Evolutionary conservation across 1,140 invertebrate genomes (phyloP).

Genomic region (Lysiphlebus fabarum): DNA sequence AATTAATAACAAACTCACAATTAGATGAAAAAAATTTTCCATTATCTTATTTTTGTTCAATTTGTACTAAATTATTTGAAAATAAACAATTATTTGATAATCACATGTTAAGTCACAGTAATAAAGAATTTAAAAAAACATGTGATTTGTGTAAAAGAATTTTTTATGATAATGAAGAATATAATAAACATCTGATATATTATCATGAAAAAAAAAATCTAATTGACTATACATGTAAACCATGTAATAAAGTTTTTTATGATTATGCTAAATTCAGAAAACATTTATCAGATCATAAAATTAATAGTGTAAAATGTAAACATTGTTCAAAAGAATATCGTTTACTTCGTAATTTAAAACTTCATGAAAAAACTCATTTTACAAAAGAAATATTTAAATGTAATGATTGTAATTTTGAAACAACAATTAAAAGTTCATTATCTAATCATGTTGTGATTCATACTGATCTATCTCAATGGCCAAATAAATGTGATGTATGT

Average conservation of each 20-base stretch:
- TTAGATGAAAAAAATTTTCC: conserved; percentile 34
- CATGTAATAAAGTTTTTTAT: conserved; percentile 47
- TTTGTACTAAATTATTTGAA: conserved; percentile 39
- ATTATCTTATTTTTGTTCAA: conserved; percentile 40
- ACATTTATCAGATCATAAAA: conserved; percentile 43
- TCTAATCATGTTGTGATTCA: conserved; percentile 49
- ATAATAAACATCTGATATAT: conserved; percentile 46
- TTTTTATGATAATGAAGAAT: conserved; percentile 37
- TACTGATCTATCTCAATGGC: conserved; percentile 50
- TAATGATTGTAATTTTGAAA: conserved; percentile 53
- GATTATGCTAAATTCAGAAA: conserved; percentile 51
- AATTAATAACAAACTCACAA: conserved; percentile 16
- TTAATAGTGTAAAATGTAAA: conserved; percentile 44
- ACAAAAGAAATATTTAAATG: conserved; percentile 47
- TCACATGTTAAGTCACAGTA: conserved; percentile 33
- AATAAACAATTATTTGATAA: conserved; percentile 36
- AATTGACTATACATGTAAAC: conserved; percentile 43
- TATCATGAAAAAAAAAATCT: conserved; percentile 34
- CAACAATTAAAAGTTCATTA: conserved; percentile 44
- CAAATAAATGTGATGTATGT: conserved; percentile 63
- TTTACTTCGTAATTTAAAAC: conserved; percentile 44
- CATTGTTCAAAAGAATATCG: conserved; percentile 51
- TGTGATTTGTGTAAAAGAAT: conserved; percentile 44
- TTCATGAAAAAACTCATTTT: conserved; percentile 54
- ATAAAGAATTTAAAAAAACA: conserved; percentile 40